Evolutionary conservation across 2,797 vertebrate species (phyloP), one percentile per base, ranked within the genome.

Genomic region (Lithobates pipiens): DNA sequence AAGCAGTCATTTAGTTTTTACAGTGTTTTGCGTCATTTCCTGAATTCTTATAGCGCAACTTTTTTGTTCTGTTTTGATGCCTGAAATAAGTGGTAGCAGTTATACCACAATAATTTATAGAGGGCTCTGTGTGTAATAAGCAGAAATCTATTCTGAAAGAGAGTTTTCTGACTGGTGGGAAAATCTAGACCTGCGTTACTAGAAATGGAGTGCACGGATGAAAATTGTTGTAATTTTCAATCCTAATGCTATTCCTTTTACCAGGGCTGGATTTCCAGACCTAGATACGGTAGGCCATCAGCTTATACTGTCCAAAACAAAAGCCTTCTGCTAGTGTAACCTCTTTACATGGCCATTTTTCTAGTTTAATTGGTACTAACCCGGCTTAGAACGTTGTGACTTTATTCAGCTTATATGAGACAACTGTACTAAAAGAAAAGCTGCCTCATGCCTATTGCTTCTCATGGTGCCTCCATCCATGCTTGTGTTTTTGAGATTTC

Each of bases 1-100:
- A 42, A 74, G 5, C 72, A 74, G n/a, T 74, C 72, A 46, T 74
- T 32, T 74, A 46, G 72, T 50, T 74, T 44, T 50, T 27, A 67
- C 65, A 13, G 27, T 67, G 65, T 27, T 67, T 67, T 67, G 25
- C 25, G 29, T 25, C 65, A 29, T 67, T 67, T 67, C 27, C 65
- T 27, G 65, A 67, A 25, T 29, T 29, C 10, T 67, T 29, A 25
- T 13, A 67, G 65, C 10, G 27, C 25, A 67, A 67, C 65, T 67
- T 29, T 67, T 27, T 29, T 27, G 15, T 67, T 67, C 13, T 67
- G 2, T 29, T 67, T 67, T 27, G n/a, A 29, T 67, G 65, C 65
- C 13, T 67, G n/a, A 67, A 67, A 67, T 67, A 67, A 67, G 25
- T 67, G 10, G 39, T 13, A 27, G 42, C 42, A 46, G 42, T 74